These are phyloP conservation scores for Callosobruchus maculatus DNA, from an alignment of 2,888 invertebrate species.

Conservation along the genomic window DNA sequence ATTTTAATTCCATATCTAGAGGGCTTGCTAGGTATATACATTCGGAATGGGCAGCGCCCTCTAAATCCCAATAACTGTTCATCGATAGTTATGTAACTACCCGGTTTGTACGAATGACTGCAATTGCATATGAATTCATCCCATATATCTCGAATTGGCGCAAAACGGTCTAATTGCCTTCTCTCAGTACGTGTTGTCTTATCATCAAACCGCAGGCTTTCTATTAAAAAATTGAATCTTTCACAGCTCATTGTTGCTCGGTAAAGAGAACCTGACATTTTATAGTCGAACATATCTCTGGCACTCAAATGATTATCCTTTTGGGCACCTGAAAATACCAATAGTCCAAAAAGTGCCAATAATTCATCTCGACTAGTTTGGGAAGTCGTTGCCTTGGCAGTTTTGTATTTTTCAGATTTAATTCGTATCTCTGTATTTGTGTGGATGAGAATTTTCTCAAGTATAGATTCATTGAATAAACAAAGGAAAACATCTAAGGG, in stretches of 20 bases:
- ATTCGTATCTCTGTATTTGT: too few species aligned
- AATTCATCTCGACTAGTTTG: background rate
- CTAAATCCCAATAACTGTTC: constrained; percentile 26
- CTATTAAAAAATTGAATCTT: constrained; percentile 6
- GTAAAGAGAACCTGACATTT: constrained; percentile 2
- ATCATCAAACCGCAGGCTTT: constrained; percentile 20
- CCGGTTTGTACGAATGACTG: constrained; percentile 20
- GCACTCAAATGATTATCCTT: constrained; percentile 2
- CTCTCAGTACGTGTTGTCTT: constrained; percentile 19
- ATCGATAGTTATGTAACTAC: constrained; percentile 24
- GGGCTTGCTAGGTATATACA: constrained; percentile 36
- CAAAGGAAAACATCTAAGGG: too few species aligned
- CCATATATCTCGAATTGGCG: constrained; percentile 1
- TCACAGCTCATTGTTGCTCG: constrained; percentile 3
- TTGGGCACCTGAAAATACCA: background rate
- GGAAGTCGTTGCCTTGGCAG: background rate
- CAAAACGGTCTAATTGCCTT: constrained; percentile 9
- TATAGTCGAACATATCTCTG: background rate
- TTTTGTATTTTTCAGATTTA: background rate
- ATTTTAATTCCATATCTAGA: constrained; percentile 35
- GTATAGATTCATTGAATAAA: too few species aligned
- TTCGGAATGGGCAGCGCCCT: constrained; percentile 26
- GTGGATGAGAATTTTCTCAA: too few species aligned
- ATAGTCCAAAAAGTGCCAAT: background rate
- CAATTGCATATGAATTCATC: constrained; percentile 19